These are phyloP conservation scores for Trachymyrmex cornetzi DNA, from an alignment of 1,140 invertebrate genomes.

Conservation along the genomic window DNA sequence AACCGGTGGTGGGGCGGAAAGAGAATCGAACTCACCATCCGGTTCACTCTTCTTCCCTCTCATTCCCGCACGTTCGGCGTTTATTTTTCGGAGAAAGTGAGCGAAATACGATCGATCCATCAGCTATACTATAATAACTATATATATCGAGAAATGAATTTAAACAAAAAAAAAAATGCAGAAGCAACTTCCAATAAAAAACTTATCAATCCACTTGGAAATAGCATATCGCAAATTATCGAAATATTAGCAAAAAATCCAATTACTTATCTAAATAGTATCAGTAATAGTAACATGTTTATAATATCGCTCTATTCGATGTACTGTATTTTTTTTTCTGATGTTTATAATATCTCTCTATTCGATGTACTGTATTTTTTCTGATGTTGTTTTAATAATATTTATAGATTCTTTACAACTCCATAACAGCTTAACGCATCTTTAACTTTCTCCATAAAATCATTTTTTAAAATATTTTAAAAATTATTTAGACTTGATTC, in stretches of 20 bases:
- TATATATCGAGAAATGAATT: conserved; percentile 1
- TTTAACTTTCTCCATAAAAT: background rate
- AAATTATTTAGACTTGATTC: background rate
- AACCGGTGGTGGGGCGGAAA: conserved; percentile 74
- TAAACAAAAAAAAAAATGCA: conserved; percentile 1
- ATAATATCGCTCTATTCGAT: background rate
- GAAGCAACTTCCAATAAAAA: conserved; percentile 20
- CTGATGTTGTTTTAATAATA: conserved; percentile 2
- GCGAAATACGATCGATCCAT: conserved; percentile 55
- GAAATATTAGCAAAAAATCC: background rate
- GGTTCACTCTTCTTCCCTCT: conserved; percentile 61
- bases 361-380: background rate
- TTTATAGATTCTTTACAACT: background rate
- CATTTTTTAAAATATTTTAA: background rate
- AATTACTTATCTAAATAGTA: conserved; percentile 7
- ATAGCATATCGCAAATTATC: background rate
- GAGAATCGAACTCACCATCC: conserved; percentile 72
- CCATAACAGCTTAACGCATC: background rate
- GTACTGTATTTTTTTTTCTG: background rate
- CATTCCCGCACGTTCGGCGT: conserved; percentile 27
- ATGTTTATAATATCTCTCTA: too few relatives aligned
- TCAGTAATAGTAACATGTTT: background rate
- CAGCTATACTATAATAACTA: background rate
- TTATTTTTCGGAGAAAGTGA: conserved; percentile 72
- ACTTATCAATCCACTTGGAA: background rate